A percentile compares a stretch with the other conserved stretches of the same genome.
phyloP scores from a whole-genome alignment of 2,113 vertebrate species.

The Ammodytes dubius region DNA sequence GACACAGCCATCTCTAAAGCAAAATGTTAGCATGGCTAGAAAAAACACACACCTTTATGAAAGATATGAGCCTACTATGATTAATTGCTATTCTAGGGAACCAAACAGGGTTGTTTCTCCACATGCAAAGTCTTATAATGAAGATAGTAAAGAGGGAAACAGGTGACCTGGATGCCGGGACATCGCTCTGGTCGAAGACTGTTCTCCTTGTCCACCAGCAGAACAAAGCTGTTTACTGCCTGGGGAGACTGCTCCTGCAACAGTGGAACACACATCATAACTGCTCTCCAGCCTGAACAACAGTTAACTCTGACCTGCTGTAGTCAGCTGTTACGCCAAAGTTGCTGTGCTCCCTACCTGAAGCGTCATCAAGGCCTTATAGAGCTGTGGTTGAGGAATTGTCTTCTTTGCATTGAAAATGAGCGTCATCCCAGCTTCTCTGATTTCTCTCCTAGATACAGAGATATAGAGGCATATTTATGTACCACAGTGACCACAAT shows the following conservation, averaged over 20 bases:
- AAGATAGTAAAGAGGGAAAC: background rate
- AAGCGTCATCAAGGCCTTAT: slow-evolving; percentile 84
- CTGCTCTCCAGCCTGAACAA: background rate
- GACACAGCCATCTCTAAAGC: background rate
- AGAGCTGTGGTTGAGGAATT: slow-evolving; percentile 77
- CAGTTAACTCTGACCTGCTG: slow-evolving; percentile 4
- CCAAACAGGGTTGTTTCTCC: background rate
- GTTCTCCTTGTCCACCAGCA: slow-evolving; percentile 88
- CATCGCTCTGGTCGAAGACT: slow-evolving; percentile 80
- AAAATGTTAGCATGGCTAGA: background rate
- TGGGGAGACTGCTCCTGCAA: slow-evolving; percentile 78
- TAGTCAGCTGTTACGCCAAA: background rate
- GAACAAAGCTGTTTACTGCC: slow-evolving; percentile 81
- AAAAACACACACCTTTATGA: background rate
- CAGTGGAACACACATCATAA: background rate
- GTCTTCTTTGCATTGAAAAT: slow-evolving; percentile 90
- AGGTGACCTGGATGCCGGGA: slow-evolving; percentile 86
- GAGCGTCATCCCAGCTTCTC: slow-evolving; percentile 83
- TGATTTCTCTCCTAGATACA: slow-evolving; percentile 82
- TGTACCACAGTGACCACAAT: background rate
- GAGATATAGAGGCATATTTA: background rate
- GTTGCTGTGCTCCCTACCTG: slow-evolving; percentile 83
- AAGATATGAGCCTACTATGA: background rate
- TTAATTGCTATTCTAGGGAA: background rate
- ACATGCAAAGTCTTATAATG: background rate